phyloP scores from a whole-genome alignment of 2,797 vertebrate genomes.

The Apogon talboti region DNA sequence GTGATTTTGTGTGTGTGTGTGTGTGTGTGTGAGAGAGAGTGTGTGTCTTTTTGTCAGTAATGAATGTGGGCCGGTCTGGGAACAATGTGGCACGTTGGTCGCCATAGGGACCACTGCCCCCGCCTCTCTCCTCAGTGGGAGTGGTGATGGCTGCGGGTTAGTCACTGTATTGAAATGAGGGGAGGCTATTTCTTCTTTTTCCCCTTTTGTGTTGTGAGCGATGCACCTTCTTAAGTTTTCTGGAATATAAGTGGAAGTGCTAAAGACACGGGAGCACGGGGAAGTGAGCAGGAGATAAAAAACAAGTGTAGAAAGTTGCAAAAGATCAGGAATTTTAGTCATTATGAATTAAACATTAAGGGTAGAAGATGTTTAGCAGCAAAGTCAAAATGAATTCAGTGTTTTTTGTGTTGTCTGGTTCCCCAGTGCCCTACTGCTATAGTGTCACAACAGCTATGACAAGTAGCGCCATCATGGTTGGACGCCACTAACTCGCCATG shows the following conservation, averaged over 20 bases:
- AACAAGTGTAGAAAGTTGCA: slow-evolving; percentile 21
- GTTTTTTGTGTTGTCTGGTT: slow-evolving; percentile 29
- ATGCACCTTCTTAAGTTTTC: slow-evolving; percentile 59
- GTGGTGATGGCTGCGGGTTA: slow-evolving; percentile 79
- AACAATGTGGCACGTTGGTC: slow-evolving; percentile 88
- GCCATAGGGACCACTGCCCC: slow-evolving; percentile 83
- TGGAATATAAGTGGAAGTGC: slow-evolving; percentile 43
- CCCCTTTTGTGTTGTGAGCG: slow-evolving; percentile 67
- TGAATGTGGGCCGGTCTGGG: slow-evolving; percentile 84
- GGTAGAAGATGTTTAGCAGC: slow-evolving; percentile 6
- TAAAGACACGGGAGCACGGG: slow-evolving; percentile 10
- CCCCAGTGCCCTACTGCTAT: slow-evolving; percentile 38
- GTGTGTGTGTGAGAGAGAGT: slow-evolving; percentile 59
- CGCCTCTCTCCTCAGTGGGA: slow-evolving; percentile 80
- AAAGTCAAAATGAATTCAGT: slow-evolving; percentile 26
- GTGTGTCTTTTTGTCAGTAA: slow-evolving; percentile 81
- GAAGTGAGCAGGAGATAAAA: slow-evolving; percentile 18
- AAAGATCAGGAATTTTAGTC: slow-evolving; percentile 11
- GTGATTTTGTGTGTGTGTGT: slow-evolving; percentile 65
- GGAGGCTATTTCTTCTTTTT: slow-evolving; percentile 63
- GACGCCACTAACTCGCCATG: slow-evolving; percentile 79
- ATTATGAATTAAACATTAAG: slow-evolving; percentile 19
- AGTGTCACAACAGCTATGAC: slow-evolving; percentile 75
- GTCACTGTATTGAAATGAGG: slow-evolving; percentile 82
- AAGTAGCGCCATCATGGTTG: slow-evolving; percentile 79